Base-by-base conservation (phyloP, 2,113 vertebrate species). In the Burhinus oedicnemus region DNA sequence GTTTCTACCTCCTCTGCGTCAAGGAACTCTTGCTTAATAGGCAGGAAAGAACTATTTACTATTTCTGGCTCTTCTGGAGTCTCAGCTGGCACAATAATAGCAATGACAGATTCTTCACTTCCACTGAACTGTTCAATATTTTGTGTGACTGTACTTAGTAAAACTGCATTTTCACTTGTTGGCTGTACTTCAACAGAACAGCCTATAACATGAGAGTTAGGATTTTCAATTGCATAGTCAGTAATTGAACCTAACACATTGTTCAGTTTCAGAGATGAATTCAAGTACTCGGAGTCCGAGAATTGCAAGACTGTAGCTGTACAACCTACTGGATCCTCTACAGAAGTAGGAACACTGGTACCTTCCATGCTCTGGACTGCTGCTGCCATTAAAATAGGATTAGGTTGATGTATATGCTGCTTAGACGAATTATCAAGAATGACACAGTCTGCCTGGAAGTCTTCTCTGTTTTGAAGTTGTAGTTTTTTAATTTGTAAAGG, bases 51-150 rank as follows among this genome's bases (percentile, higher is more conserved):
- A 61, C 87, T 92, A 62, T 49, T 95, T 51, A 90, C 71, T 69
- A 83, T 29, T 78, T 89, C 66, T 87, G 96, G 58, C 23, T 93
- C 81, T 84, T 97, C 96, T 69, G 95, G 82, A 91, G 85, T 94
- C 85, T 97, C 96, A 21, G 94, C 80, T 85, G 98, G 98, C 85
- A 98, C 70, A 83, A 98, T 98, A 90, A 98, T 97, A 70, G 98
- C 94, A 95, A 98, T 97, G 76, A 98, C 74, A 89, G 98, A 98
- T 66, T 98, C 97, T 88, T 98, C 96, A 87, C 52, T 87, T 92
- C 95, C 94, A 70, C 72, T 97, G 75, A 98, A 89, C 42, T 98
- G 90, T 82, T 98, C 97, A 89, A 98, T 89, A 66, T 96, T 95
- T 83, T 98, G 96, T 79, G 97, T 92, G 89, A 98, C 87, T 42